phyloP scores from a whole-genome alignment of 1,140 invertebrate genomes.

The Alviniconcha marisindica region DNA sequence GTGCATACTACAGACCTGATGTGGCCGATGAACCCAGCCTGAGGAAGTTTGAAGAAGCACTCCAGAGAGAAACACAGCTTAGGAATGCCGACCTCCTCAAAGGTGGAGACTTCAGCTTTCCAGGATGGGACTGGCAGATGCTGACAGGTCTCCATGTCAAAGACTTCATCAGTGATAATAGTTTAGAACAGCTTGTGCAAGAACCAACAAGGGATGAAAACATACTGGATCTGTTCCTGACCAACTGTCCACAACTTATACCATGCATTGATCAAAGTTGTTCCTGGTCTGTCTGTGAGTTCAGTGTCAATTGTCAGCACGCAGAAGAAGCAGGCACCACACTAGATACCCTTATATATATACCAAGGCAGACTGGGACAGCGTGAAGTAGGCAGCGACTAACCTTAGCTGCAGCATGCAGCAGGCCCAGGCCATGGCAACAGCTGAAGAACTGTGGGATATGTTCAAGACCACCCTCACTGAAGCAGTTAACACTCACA shows the following conservation, averaged over 20 bases:
- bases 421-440: neutral
- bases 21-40: neutral
- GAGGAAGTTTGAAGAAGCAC: neutral
- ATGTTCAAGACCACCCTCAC: neutral
- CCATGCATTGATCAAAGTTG: neutral
- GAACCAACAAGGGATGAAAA: neutral
- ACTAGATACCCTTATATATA: neutral
- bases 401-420: neutral
- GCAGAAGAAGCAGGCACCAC: neutral
- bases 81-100: neutral
- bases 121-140: neutral
- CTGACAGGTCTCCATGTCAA: neutral
- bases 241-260: neutral
- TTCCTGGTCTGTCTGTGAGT: neutral
- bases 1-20: constrained; percentile 5
- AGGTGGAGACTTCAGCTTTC: neutral
- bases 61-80: neutral
- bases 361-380: neutral
- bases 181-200: neutral
- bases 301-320: neutral
- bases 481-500: neutral
- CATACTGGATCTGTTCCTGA: neutral
- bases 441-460: neutral
- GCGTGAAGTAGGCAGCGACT: neutral
- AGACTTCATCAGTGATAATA: neutral